Percentiles rank a stretch among this genome's conserved stretches.
These are phyloP conservation scores for Poeciliopsis turneri DNA, from an alignment of 2,797 vertebrate species.

Conservation along the genomic window DNA sequence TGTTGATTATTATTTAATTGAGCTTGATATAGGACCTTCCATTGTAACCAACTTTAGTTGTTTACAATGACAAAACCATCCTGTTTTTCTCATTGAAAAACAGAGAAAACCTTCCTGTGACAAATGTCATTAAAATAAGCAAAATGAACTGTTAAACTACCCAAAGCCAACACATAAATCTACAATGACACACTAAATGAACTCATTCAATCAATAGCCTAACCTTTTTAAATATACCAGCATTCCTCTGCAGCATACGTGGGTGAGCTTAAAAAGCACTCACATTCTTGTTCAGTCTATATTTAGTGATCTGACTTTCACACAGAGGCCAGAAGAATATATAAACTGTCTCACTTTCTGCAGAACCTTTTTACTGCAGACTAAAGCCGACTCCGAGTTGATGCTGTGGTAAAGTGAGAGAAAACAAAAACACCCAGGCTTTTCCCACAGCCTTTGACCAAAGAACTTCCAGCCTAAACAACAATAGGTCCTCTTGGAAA, in stretches of 20 bases:
- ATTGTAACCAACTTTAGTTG: background rate
- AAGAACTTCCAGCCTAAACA: conserved; percentile 39
- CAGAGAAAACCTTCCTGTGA: conserved; percentile 3
- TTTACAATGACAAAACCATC: no score
- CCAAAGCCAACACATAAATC: conserved; percentile 7
- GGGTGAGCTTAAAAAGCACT: conserved; percentile 37
- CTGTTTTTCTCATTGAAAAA: no score
- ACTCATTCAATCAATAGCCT: conserved; percentile 14
- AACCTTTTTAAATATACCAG: conserved; percentile 38
- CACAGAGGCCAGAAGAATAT: conserved; percentile 68
- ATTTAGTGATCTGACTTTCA: conserved; percentile 69
- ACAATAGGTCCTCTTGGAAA: conserved; percentile 52
- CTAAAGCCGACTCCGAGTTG: conserved; percentile 39
- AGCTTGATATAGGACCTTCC: background rate
- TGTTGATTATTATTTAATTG: conserved; percentile 3
- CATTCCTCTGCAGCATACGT: conserved; percentile 37
- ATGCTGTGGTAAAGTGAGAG: conserved; percentile 53
- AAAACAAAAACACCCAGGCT: conserved; percentile 36
- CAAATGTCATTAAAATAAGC: conserved; percentile 2
- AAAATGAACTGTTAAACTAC: conserved; percentile 6
- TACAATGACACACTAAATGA: background rate
- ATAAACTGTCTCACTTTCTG: conserved; percentile 58
- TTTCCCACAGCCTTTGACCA: conserved; percentile 77
- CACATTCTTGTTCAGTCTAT: conserved; percentile 52
- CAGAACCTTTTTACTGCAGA: conserved; percentile 46